phyloP scores from a whole-genome alignment of 1,140 invertebrate species.

The Stegodyphus dumicola region DNA sequence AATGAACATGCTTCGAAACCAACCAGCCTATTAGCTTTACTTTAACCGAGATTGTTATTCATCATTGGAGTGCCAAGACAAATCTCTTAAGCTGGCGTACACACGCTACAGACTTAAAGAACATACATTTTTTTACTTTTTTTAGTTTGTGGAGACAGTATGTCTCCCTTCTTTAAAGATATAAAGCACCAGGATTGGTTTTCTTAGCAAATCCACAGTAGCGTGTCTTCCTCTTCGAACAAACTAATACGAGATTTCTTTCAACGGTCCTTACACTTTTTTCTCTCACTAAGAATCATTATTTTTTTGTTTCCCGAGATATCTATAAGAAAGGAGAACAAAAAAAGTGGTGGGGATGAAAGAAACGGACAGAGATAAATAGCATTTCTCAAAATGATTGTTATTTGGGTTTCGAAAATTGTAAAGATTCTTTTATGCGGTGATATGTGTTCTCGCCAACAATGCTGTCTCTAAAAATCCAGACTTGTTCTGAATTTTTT shows the following conservation, averaged over 20 bases:
- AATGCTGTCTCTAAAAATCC: no score
- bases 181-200: conserved; percentile 9
- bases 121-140: no score
- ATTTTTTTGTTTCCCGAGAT: background rate
- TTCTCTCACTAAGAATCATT: background rate
- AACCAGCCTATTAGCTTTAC: no score
- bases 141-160: background rate
- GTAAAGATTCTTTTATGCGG: background rate
- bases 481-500: no score
- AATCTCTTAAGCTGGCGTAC: no score
- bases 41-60: no score
- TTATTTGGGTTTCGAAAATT: conserved; percentile 3
- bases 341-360: background rate
- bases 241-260: conserved; percentile 22
- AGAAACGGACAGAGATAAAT: conserved; percentile 31
- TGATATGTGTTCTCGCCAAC: no score
- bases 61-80: no score
- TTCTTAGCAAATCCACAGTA: conserved; percentile 7
- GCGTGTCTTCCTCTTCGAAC: background rate
- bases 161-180: conserved; percentile 34
- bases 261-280: background rate
- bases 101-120: no score
- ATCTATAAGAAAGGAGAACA: conserved; percentile 21
- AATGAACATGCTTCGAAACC: no score
- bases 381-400: conserved; percentile 19